Conservation (phyloP, 2,888 invertebrate species). For the Drosophila kuntzei region DNA sequence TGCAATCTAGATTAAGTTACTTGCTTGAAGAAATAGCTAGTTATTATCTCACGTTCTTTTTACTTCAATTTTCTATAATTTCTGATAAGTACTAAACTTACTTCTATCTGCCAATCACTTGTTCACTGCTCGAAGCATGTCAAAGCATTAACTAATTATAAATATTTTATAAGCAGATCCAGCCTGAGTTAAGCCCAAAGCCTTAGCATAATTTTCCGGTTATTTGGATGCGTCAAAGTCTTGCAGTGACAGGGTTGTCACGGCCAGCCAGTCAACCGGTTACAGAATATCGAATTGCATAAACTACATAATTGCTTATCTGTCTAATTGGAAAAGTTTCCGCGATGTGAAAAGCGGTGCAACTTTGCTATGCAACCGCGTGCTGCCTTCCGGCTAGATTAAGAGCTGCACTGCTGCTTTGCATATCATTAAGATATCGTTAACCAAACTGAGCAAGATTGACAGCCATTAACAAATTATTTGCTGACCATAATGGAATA, state of each 20-base stretch:
- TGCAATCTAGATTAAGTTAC: too few species aligned
- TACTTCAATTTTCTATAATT: background rate
- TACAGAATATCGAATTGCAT: conserved; percentile 66
- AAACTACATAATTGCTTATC: conserved; percentile 83
- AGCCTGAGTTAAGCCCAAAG: conserved; percentile 12
- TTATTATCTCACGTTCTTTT: background rate
- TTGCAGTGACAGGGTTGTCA: conserved; percentile 39
- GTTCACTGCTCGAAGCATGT: conserved; percentile 32
- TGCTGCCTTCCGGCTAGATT: conserved; percentile 1
- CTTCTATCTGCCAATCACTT: conserved; percentile 46
- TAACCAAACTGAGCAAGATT: conserved; percentile 21
- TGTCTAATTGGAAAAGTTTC: conserved; percentile 80
- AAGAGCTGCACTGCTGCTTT: conserved; percentile 19
- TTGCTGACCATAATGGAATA: conserved; percentile 33
- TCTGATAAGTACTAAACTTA: background rate
- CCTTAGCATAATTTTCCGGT: conserved; percentile 42
- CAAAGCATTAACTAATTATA: conserved; percentile 63
- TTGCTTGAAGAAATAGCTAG: background rate
- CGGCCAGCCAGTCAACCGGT: conserved; percentile 21
- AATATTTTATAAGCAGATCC: conserved; percentile 54
- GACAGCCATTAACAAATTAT: conserved; percentile 44
- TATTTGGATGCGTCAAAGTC: conserved; percentile 38
- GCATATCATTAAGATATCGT: conserved; percentile 49
- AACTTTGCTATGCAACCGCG: conserved; percentile 5
- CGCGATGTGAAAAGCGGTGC: conserved; percentile 20